Percentiles rank a stretch among this genome's conserved stretches.
Conservation (phyloP, 1,140 invertebrate species). For the Tigriopus japonicus region DNA sequence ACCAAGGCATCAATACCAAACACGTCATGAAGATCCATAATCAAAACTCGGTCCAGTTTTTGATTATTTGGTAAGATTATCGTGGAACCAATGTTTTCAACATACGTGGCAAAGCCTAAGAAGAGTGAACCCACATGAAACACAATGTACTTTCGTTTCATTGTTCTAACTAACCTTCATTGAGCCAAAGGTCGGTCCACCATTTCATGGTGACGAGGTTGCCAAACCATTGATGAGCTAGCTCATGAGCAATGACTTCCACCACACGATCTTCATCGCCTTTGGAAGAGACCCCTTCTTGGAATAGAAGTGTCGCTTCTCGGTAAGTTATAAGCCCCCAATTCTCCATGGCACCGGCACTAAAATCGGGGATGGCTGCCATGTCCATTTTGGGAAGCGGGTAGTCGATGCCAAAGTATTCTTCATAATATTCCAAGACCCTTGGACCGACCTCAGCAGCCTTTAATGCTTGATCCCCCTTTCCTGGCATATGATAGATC, state of each 20-base stretch:
- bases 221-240: slow-evolving; percentile 80
- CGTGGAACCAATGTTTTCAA: slow-evolving; percentile 56
- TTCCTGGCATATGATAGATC: slow-evolving; percentile 49
- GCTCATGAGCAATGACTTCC: slow-evolving; percentile 64
- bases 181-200: slow-evolving; percentile 44
- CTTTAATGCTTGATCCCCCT: slow-evolving; percentile 53
- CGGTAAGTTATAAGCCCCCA: slow-evolving; percentile 42
- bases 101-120: slow-evolving; percentile 68
- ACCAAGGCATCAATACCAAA: slow-evolving; percentile 53
- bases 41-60: slow-evolving; percentile 54
- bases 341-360: slow-evolving; percentile 87
- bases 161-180: slow-evolving; percentile 31
- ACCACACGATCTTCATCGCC: slow-evolving; percentile 55
- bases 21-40: slow-evolving; percentile 47
- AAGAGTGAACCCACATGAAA: slow-evolving; percentile 44
- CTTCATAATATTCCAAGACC: slow-evolving; percentile 62
- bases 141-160: neutral
- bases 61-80: slow-evolving; percentile 55
- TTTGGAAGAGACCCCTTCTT: slow-evolving; percentile 44
- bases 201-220: slow-evolving; percentile 44
- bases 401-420: slow-evolving; percentile 67
- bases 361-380: slow-evolving; percentile 83
- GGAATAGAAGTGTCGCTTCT: slow-evolving; percentile 59
- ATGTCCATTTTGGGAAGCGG: slow-evolving; percentile 78
- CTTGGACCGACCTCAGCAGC: slow-evolving; percentile 54